These are phyloP conservation scores for Subacronicta megacephala DNA, from an alignment of 2,888 invertebrate species.

Conservation along the genomic window DNA sequence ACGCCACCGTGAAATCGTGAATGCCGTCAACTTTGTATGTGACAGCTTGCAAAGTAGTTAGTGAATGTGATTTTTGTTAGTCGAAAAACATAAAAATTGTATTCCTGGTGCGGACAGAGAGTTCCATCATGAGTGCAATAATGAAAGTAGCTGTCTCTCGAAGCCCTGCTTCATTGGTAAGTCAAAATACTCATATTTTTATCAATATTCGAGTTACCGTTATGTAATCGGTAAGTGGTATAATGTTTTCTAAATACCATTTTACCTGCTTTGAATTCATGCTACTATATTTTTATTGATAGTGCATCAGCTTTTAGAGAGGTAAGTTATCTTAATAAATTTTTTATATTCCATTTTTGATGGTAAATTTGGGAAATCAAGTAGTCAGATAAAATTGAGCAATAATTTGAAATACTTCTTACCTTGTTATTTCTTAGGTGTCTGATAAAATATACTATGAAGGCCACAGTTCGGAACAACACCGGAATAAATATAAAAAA, in stretches of 20 bases:
- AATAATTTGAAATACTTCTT: slow-evolving; percentile 23
- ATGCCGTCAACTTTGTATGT: slow-evolving; percentile 6
- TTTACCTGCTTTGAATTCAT: background rate
- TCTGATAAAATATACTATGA: background rate
- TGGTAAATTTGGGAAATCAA: slow-evolving; percentile 7
- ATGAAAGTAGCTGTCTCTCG: slow-evolving; percentile 82
- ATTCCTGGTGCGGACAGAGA: slow-evolving; percentile 87
- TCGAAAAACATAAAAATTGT: slow-evolving; percentile 66
- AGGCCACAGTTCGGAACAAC: background rate
- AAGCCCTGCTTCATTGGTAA: slow-evolving; percentile 83
- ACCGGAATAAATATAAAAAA: background rate
- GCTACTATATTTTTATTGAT: background rate
- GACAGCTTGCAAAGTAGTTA: slow-evolving; percentile 30
- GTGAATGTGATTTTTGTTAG: slow-evolving; percentile 62
- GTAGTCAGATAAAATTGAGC: slow-evolving; percentile 21
- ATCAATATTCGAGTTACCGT: slow-evolving; percentile 66
- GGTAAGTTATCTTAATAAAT: background rate
- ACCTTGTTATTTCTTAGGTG: slow-evolving; percentile 10
- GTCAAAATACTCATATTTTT: slow-evolving; percentile 52
- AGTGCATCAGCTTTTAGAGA: slow-evolving; percentile 4
- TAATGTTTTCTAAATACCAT: slow-evolving; percentile 60
- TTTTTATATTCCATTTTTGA: background rate
- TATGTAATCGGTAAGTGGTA: slow-evolving; percentile 78
- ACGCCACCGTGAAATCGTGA: too few species aligned
- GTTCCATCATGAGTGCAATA: slow-evolving; percentile 89